Evolutionary conservation across 2,888 invertebrate genomes (phyloP), one percentile per base, ranked within the genome.

Genomic region (Sipha maydis): DNA sequence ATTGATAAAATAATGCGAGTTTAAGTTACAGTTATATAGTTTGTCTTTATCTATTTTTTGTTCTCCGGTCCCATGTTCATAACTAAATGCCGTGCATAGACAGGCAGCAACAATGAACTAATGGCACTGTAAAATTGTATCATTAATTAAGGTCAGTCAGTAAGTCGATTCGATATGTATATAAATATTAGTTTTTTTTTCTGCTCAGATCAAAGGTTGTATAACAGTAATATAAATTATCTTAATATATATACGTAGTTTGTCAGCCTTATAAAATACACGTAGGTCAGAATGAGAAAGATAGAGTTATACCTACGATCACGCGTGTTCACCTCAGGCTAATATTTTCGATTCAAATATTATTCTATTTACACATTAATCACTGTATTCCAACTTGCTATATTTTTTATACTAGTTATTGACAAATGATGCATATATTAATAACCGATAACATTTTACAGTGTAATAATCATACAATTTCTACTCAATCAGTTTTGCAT

Each of bases 131-230:
- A 61, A 56, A 56, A 56, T 56, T 56, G 83, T 75, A 75, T 83
- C 83, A 56, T 83, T 83, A 83, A 83, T 83, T 83, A 83, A 83
- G 83, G 83, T 61, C 61, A 61, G 61, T 75, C 83, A 56, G 56
- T 25, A 19, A 61, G 61, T 83, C 83, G 54, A n/a, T n/a, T 56
- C 21, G 56, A 61, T 25, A 75, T 56, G 73, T 56, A 83, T 38
- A 75, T 38, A 75, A 48, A 48, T 83, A 34, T 83, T 19, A 34
- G 41, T 5, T 54, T 54, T 56, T 56, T 80, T 56, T 48, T 56
- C n/a, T 73, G 25, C 34, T 56, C 38, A 38, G 83, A 56, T 83
- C 83, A 83, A 83, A 83, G 83, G 73, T 83, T n/a, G 25, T 61
- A 61, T 21, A 61, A 19, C 14, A 19, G 56, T 61, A 79, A 25